Percentiles rank a stretch among this genome's conserved stretches.
phyloP scores from a whole-genome alignment of 2,888 invertebrate species.

The Carcina quercana region DNA sequence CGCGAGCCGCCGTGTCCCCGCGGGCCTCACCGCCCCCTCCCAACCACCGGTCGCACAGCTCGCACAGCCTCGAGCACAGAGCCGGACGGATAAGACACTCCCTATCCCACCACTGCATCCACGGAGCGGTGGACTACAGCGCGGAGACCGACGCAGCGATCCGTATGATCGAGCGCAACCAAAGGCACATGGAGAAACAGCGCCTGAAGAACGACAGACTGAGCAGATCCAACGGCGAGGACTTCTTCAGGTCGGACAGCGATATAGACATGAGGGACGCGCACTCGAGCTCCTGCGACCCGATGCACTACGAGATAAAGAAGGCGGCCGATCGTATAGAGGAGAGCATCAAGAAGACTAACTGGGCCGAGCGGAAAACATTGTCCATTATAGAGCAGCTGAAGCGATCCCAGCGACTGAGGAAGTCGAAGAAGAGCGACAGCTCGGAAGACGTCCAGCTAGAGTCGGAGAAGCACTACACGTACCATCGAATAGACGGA shows the following conservation, averaged over 20 bases:
- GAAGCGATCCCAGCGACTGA: constrained; percentile 57
- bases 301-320: constrained; percentile 47
- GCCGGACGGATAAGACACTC: constrained; percentile 57
- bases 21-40: constrained; percentile 41
- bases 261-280: constrained; percentile 47
- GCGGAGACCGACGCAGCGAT: constrained; percentile 75
- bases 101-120: constrained; percentile 63
- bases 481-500: constrained; percentile 64
- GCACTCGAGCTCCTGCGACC: constrained; percentile 31
- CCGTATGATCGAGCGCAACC: constrained; percentile 75
- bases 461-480: constrained; percentile 62
- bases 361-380: constrained; percentile 66
- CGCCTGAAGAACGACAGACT: constrained; percentile 59
- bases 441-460: constrained; percentile 63
- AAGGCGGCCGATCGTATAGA: constrained; percentile 59
- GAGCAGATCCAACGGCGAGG: constrained; percentile 50
- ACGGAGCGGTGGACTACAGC: constrained; percentile 66
- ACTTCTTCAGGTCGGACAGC: constrained; percentile 56
- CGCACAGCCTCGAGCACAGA: constrained; percentile 62
- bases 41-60: constrained; percentile 53
- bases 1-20: constrained; percentile 58
- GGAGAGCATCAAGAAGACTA: constrained; percentile 66
- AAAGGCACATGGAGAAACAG: constrained; percentile 73
- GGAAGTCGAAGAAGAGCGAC: constrained; percentile 55
- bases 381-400: constrained; percentile 64